These are phyloP conservation scores for Salvelinus fontinalis DNA, from an alignment of 2,113 vertebrate genomes.

Conservation along the genomic window DNA sequence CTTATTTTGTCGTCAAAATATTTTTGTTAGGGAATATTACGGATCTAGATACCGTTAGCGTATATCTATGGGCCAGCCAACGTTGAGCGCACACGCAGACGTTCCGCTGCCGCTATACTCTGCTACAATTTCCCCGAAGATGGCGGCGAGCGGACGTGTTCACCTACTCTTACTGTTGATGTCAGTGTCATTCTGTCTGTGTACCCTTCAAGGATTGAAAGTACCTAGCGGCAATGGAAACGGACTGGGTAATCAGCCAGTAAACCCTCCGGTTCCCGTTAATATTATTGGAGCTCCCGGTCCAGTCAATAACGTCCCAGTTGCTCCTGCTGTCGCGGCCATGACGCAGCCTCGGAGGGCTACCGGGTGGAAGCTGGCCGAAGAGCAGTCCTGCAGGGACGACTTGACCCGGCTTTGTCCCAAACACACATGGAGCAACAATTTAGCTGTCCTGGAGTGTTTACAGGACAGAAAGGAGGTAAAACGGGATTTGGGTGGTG, in stretches of 20 bases:
- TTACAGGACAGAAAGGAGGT: conserved; percentile 87
- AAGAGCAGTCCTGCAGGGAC: conserved; percentile 83
- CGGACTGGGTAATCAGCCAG: conserved; percentile 45
- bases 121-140: conserved; percentile 64
- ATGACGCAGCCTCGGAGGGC: conserved; percentile 62
- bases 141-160: conserved; percentile 74
- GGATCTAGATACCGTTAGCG: no score
- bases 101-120: conserved; percentile 8
- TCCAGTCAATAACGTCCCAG: conserved; percentile 56
- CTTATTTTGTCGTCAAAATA: no score
- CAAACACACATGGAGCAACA: conserved; percentile 87
- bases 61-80: not conserved
- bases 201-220: conserved; percentile 43
- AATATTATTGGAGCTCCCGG: conserved; percentile 31
- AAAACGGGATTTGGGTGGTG: conserved; percentile 26
- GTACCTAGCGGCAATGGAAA: conserved; percentile 27
- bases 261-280: conserved; percentile 31
- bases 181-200: conserved; percentile 46
- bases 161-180: conserved; percentile 58
- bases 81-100: conserved; percentile 1
- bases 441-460: conserved; percentile 86
- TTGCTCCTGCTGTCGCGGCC: conserved; percentile 52
- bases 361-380: conserved; percentile 82
- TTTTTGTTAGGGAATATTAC: no score
- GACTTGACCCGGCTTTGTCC: conserved; percentile 85